Base-by-base conservation (phyloP, 1,140 invertebrate species). In the Papilio helenus region DNA sequence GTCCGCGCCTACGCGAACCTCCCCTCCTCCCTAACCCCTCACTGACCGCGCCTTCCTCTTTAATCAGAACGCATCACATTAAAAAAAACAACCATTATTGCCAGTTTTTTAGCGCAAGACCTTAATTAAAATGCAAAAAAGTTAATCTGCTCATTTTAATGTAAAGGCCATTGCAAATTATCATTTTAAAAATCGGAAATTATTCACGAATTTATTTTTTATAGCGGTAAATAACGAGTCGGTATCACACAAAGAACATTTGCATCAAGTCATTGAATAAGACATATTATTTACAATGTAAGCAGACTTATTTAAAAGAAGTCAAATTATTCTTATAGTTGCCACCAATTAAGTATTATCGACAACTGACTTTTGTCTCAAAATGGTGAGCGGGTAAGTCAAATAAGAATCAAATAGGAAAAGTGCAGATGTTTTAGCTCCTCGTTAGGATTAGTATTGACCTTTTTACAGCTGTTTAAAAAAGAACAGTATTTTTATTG, bases 1-100 rank as follows among this genome's bases (percentile, higher is more conserved):
- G 79, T 58, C 72, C 44, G 80, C 79, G 79, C 80, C 83, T 86
- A 85, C 84, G 84, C 83, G 79, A 83, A 81, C 82, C 82, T 83
- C 86, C 82, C 81, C 85, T 18, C 81, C 85, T 84, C 85, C 87
- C 83, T 80, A 79, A 82, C 79, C 78, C 34, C 76, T 73, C 77
- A 79, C 81, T 82, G 65, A 81, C 82, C 81, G 79, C 34, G 73
- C 72, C 58, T 65, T 74, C 14, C 44, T 39, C 46, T 77, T 65
- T 58, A 61, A 61, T 77, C 76, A 77, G 34, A 74, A 58, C 49
- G 49, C 49, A 76, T 49, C 34, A 65, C 29, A 77, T 65, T 74
- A 49, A 49, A 61, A 77, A 77, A 61, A 76, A 26, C 46, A 76
- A 74, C 49, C 44, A 51, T 80, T 80, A 18, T 61, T 73, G 14